Evolutionary conservation across 2,113 vertebrate species (phyloP).

Genomic region (Paraplagusia blochii): DNA sequence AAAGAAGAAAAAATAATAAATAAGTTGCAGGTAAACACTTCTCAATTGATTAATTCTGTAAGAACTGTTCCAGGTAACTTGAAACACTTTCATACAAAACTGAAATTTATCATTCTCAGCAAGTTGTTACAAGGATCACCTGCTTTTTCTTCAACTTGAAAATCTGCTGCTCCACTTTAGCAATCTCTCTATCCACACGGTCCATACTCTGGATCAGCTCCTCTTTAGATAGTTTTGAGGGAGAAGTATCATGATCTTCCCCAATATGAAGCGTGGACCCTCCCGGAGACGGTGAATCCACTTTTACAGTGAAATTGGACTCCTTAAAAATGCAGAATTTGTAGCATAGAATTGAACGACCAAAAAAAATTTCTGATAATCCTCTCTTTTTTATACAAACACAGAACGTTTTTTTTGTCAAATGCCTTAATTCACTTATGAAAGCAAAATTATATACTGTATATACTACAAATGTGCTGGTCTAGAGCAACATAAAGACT

Average conservation of each 20-base stretch:
- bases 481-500: too few relatives aligned
- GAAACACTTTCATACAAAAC: too few relatives aligned
- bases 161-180: conserved; percentile 98
- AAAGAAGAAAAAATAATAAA: too few relatives aligned
- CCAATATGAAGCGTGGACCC: conserved; percentile 77
- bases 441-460: too few relatives aligned
- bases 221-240: conserved; percentile 98
- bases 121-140: conserved; percentile 70
- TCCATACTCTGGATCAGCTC: conserved; percentile 99
- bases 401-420: too few relatives aligned
- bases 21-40: too few relatives aligned
- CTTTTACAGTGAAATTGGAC: conserved; percentile 83
- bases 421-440: too few relatives aligned
- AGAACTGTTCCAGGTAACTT: too few relatives aligned
- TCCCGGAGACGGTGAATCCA: conserved; percentile 82
- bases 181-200: conserved; percentile 95
- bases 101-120: too few relatives aligned
- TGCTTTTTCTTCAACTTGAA: conserved; percentile 98
- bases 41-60: too few relatives aligned
- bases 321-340: conserved; percentile 77
- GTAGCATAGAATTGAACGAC: not conserved
- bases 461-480: too few relatives aligned
- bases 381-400: too few relatives aligned
- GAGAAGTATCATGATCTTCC: conserved; percentile 92
- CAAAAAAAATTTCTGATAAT: not conserved